phyloP scores from a whole-genome alignment of 2,888 invertebrate species.

The Nineta flava region DNA sequence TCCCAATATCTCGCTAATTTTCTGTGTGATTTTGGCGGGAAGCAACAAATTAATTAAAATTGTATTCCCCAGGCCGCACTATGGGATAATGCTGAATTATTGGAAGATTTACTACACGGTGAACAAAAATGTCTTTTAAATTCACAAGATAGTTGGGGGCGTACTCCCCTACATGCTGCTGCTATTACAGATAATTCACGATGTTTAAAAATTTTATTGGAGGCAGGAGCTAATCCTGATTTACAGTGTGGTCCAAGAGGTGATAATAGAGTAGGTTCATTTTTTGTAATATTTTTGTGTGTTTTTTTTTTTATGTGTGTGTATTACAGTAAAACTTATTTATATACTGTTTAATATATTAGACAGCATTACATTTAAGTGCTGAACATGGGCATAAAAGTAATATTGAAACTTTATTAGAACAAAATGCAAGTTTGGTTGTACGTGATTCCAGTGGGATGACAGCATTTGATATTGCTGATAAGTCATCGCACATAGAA shows the following conservation, averaged over 20 bases:
- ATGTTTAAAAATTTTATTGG: constrained; percentile 55
- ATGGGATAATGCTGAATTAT: constrained; percentile 76
- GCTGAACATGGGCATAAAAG: constrained; percentile 62
- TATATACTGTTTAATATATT: constrained; percentile 14
- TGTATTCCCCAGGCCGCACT: constrained; percentile 49
- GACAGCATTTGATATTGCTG: constrained; percentile 55
- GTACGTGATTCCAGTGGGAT: constrained; percentile 49
- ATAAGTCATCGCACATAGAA: constrained; percentile 46
- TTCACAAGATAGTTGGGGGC: constrained; percentile 55
- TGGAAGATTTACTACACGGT: constrained; percentile 64
- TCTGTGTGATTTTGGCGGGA: too few species aligned
- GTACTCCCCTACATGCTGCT: constrained; percentile 69
- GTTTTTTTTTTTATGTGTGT: neutral
- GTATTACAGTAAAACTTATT: neutral
- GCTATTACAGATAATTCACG: constrained; percentile 61
- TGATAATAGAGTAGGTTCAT: constrained; percentile 40
- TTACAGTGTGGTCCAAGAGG: constrained; percentile 49
- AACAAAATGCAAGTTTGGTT: constrained; percentile 46
- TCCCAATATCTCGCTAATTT: too few species aligned
- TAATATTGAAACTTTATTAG: constrained; percentile 49
- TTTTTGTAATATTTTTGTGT: neutral
- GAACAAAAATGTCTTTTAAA: constrained; percentile 45
- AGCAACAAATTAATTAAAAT: too few species aligned
- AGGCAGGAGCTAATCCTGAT: constrained; percentile 54
- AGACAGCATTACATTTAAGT: constrained; percentile 69